phyloP scores from a whole-genome alignment of 1,140 invertebrate genomes.

The Dendrolimus punctatus region DNA sequence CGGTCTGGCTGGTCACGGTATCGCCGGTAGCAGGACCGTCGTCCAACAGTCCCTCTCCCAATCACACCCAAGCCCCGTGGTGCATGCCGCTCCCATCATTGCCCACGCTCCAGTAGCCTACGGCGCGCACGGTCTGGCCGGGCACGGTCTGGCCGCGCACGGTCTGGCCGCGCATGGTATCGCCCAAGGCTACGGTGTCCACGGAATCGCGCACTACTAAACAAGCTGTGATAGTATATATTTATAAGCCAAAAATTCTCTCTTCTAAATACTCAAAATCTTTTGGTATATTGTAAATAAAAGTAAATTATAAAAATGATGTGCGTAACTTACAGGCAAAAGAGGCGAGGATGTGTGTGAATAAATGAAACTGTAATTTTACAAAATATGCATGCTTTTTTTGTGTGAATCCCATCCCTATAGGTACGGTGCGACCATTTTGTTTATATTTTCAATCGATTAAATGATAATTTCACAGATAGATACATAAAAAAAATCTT shows the following conservation, averaged over 20 bases:
- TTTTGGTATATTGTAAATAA: slow-evolving; percentile 54
- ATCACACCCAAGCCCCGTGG: slow-evolving; percentile 45
- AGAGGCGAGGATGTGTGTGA: slow-evolving; percentile 68
- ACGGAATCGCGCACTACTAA: slow-evolving; percentile 47
- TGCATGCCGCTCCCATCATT: slow-evolving; percentile 39
- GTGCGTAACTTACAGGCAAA: slow-evolving; percentile 39
- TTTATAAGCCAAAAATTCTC: slow-evolving; percentile 51
- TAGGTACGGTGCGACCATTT: background rate
- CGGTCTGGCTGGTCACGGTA: slow-evolving; percentile 19
- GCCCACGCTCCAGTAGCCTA: slow-evolving; percentile 20
- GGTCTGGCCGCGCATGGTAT: no score
- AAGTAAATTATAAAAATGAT: slow-evolving; percentile 36
- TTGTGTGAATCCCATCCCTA: background rate
- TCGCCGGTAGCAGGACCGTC: slow-evolving; percentile 36
- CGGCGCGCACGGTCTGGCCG: slow-evolving; percentile 27
- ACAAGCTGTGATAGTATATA: slow-evolving; percentile 60
- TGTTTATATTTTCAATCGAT: no score
- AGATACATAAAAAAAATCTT: no score
- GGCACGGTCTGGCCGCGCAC: no score
- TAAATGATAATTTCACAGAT: no score
- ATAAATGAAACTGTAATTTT: slow-evolving; percentile 64
- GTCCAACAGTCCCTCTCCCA: slow-evolving; percentile 50
- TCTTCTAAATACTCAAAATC: slow-evolving; percentile 48
- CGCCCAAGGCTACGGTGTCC: slow-evolving; percentile 20
- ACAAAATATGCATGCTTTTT: slow-evolving; percentile 16